A percentile compares a stretch with the other conserved stretches of the same genome.
phyloP scores from a whole-genome alignment of 1,140 invertebrate genomes.

The Lepidurus apus region DNA sequence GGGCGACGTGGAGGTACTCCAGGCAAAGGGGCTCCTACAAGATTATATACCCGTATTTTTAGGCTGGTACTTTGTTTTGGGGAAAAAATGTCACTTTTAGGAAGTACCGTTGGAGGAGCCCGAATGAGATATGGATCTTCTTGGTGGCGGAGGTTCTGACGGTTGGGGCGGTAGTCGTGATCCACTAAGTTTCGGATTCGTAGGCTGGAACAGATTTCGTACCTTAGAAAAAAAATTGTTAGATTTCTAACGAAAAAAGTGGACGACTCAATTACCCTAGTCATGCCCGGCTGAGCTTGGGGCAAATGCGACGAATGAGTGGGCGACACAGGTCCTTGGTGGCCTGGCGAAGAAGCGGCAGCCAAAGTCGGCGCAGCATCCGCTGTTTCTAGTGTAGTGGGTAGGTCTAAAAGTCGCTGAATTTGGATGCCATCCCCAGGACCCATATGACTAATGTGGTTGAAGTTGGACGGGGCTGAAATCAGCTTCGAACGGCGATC shows the following conservation, averaged over 20 bases:
- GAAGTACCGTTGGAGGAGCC: constrained; percentile 41
- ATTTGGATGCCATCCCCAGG: constrained; percentile 92
- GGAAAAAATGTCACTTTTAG: constrained; percentile 29
- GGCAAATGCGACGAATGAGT: constrained; percentile 31
- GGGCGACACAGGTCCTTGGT: constrained; percentile 40
- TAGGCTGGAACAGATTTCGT: constrained; percentile 34
- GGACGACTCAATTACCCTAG: constrained; percentile 30
- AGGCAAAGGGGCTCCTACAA: constrained; percentile 42
- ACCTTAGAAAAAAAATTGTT: constrained; percentile 25
- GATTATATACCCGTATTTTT: constrained; percentile 37
- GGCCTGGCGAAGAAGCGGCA: constrained; percentile 43
- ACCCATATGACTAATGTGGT: constrained; percentile 97
- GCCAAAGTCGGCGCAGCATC: constrained; percentile 45
- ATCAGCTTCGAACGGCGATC: constrained; percentile 91
- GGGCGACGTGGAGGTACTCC: constrained; percentile 39
- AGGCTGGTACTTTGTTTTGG: background rate
- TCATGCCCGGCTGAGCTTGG: constrained; percentile 40
- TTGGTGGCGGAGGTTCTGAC: constrained; percentile 37
- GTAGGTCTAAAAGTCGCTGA: constrained; percentile 85
- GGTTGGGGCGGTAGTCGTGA: constrained; percentile 40
- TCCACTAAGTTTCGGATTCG: constrained; percentile 35
- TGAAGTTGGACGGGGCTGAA: constrained; percentile 96
- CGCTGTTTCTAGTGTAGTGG: constrained; percentile 73
- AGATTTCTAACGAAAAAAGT: background rate
- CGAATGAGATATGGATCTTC: constrained; percentile 39